Evolutionary conservation across 2,888 invertebrate species (phyloP), one percentile per base, ranked within the genome.

Genomic region (Camponotus fellah): DNA sequence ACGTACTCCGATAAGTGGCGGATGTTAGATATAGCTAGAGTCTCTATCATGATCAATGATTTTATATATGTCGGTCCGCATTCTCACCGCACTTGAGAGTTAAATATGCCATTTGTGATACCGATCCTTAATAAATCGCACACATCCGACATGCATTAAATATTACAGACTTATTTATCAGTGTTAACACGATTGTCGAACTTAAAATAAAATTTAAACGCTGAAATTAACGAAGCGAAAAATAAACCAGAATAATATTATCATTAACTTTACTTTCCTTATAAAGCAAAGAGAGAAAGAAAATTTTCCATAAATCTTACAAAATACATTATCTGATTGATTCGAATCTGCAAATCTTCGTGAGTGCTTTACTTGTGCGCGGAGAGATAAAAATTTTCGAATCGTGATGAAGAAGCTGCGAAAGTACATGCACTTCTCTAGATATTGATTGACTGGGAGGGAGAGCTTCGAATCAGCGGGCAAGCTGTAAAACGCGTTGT

Each of bases 1-100:
- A 72, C 72, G 72, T 79, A 60, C 71, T 71, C 26, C 71, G 46
- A 46, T 79, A 79, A 79, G 60, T 72, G 26, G 79, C 79, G 72
- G 72, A 80, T 80, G 72, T 80, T 80, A 80, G 79, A 60, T 46
- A 72, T 80, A 80, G 60, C 58, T 37, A 32, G 79, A 58, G 46
- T 80, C 46, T 80, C 46, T 60, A 80, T 80, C 60, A 72, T 60
- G 72, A 72, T 80, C 72, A 46, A 60, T 80, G 34, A 72, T 72
- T 71, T 80, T 80, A 72, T 80, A 80, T 21, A 72, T 72, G 72
- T 60, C 60, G 72, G 34, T 80, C 79, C 60, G 72, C 46, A 80
- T 80, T 80, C 79, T 80, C 79, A 80, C 60, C 71, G 37, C 60
- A 80, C 79, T 80, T 80, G 60, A 80, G 37, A 46, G 60, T 26